Base-by-base conservation (phyloP, 2,113 vertebrate genomes). In the Marcusenius ussheri region DNA sequence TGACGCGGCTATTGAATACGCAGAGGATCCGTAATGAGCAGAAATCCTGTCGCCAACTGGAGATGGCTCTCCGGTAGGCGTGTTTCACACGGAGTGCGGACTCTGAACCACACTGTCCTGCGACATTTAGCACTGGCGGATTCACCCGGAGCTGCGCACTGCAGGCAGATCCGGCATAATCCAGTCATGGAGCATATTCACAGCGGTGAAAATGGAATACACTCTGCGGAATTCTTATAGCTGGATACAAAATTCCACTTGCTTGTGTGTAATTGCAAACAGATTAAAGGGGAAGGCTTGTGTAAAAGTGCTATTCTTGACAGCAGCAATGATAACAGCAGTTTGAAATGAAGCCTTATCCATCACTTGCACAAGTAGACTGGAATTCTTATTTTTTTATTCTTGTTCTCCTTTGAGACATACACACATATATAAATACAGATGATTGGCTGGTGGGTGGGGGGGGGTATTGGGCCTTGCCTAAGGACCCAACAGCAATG, bases 11-110 rank as follows among this genome's bases (percentile, higher is more conserved):
- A 62, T 62, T 88, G 87, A 88, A 62, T 46, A 62, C 53, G 21
- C 87, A 24, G 53, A 62, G 39, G 56, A 46, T n/a, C 27, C n/a
- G 87, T 88, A 88, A 88, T 66, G 87, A 88, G 27, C 42, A 66
- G 2, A 31, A 66, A 39, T n/a, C 35, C 35, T 17, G 10, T 53
- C 21, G 24, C 56, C 15, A 62, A 21, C 35, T 88, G 24, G 17
- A 88, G 87, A 31, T 24, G 51, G 24, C 56, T 88, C 56, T 46
- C 87, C 2, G 8, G 31, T 66, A 31, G 87, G 4, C 87, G 21
- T 31, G 19, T 62, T 46, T 46, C 49, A 35, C 49, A 39, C 35
- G 7, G 74, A n/a, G 17, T 19, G 74, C 2, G 4, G 5, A 7
- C 74, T 39, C 35, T 0, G 17, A 80, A 6, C 35, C 74, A 1